These are phyloP conservation scores for Polyodon spathula DNA, from an alignment of 2,113 vertebrate genomes.

Conservation along the genomic window DNA sequence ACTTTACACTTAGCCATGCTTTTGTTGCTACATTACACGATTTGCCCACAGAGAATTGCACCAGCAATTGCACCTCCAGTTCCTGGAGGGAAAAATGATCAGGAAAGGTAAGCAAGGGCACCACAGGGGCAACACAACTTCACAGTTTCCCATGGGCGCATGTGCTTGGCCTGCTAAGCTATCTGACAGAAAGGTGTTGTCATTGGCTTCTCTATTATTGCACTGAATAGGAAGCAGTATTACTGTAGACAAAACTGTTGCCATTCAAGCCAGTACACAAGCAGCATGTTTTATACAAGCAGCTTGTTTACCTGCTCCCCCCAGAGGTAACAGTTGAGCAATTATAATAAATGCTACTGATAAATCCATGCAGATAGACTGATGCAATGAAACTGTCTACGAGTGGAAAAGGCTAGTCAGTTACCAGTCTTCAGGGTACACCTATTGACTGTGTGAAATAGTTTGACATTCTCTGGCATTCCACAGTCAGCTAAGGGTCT, in stretches of 20 bases:
- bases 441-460: constrained; percentile 10
- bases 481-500: constrained; percentile 2
- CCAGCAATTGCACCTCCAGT: background rate
- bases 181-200: constrained; percentile 5
- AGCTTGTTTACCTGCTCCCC: constrained; percentile 7
- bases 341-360: constrained; percentile 26
- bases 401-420: constrained; percentile 17
- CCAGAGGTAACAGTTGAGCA: constrained; percentile 20
- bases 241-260: constrained; percentile 10
- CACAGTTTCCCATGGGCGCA: no score
- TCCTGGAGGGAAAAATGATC: background rate
- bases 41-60: no score
- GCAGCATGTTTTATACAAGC: constrained; percentile 23
- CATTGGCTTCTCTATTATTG: constrained; percentile 3
- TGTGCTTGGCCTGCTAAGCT: no score
- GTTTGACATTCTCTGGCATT: constrained; percentile 21
- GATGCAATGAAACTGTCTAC: constrained; percentile 19
- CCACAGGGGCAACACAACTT: no score
- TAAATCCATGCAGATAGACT: constrained; percentile 14
- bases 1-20: background rate
- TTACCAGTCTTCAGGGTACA: constrained; percentile 5
- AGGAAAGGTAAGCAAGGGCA: no score
- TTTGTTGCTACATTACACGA: background rate
- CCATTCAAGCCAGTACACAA: constrained; percentile 12
- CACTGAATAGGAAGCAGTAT: constrained; percentile 18